These are phyloP conservation scores for Cephus rjabovi DNA, from an alignment of 2,888 invertebrate species.

Conservation along the genomic window DNA sequence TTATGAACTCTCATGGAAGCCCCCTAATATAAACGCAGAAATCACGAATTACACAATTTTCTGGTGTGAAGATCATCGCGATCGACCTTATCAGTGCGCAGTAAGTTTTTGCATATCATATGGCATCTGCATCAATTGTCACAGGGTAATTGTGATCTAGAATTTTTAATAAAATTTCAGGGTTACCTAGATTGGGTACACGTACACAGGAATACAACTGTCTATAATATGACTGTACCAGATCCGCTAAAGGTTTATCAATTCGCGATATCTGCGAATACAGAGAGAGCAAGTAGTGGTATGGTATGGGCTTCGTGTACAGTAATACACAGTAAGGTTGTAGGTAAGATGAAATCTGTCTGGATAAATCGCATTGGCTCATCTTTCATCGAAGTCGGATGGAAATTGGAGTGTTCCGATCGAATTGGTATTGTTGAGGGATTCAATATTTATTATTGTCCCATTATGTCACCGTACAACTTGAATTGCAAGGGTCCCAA, in stretches of 20 bases:
- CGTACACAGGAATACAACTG: constrained; percentile 68
- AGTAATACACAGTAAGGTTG: constrained; percentile 68
- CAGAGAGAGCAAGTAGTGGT: constrained; percentile 77
- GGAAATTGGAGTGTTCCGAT: constrained; percentile 83
- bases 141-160: not conserved
- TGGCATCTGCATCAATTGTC: no score
- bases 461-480: constrained; percentile 70
- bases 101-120: constrained; percentile 44
- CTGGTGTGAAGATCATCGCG: constrained; percentile 77
- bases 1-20: constrained; percentile 82
- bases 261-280: constrained; percentile 87
- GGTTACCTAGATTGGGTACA: constrained; percentile 74
- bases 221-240: constrained; percentile 73
- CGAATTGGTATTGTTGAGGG: constrained; percentile 78
- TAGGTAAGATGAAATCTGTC: constrained; percentile 72
- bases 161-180: constrained; percentile 49
- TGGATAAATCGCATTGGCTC: constrained; percentile 69
- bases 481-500: constrained; percentile 70
- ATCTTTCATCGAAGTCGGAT: constrained; percentile 74
- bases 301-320: constrained; percentile 89
- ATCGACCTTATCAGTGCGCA: constrained; percentile 71
- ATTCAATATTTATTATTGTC: constrained; percentile 82
- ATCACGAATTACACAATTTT: constrained; percentile 83
- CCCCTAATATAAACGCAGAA: constrained; percentile 64
- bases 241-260: constrained; percentile 73